Evolutionary conservation across 2,797 vertebrate genomes (phyloP), one percentile per base, ranked within the genome.

Genomic region (Cynodonichthys magdalenae): DNA sequence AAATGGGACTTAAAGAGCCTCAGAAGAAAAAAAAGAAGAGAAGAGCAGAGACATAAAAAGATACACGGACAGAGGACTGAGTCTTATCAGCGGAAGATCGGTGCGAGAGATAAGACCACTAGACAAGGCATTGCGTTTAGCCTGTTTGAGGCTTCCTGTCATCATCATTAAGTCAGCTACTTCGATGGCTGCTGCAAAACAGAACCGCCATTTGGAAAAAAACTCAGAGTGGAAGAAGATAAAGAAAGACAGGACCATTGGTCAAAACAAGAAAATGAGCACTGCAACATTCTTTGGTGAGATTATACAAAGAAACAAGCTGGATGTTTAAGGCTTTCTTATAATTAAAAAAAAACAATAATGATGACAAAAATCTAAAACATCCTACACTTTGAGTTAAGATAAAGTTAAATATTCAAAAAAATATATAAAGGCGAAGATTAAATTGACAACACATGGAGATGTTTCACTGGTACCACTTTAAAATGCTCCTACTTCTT

Each of bases 101-200:
- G 63, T 53, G 63, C 61, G 19, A 41, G 69, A 86, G 91, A 91
- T 92, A 91, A 89, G 77, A 81, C 81, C 86, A 82, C 65, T 36
- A 86, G 84, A 87, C 86, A 45, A 90, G 84, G 82, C 83, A 78
- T 78, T 59, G 66, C 71, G 71, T 89, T 87, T 85, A 81, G 87
- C 83, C 85, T 68, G 85, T 85, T 90, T 75, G 76, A 89, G 71
- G 81, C 86, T 89, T 92, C 90, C 90, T 92, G 89, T 92, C 88
- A 90, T 92, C 87, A 89, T 90, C 89, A 91, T 90, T 89, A 90
- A 78, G 79, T 79, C 74, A 41, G 74, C 77, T 75, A 81, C 83
- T 89, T 74, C 69, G 68, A 85, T 15, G 58, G 79, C 77, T 78
- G 73, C 74, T 63, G 79, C 63, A 19, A 59, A 84, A 88, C 79